Evolutionary conservation across 92 coral and sea anemone genomes (phyloP).

Genomic region (Epizoanthus fatuus): DNA sequence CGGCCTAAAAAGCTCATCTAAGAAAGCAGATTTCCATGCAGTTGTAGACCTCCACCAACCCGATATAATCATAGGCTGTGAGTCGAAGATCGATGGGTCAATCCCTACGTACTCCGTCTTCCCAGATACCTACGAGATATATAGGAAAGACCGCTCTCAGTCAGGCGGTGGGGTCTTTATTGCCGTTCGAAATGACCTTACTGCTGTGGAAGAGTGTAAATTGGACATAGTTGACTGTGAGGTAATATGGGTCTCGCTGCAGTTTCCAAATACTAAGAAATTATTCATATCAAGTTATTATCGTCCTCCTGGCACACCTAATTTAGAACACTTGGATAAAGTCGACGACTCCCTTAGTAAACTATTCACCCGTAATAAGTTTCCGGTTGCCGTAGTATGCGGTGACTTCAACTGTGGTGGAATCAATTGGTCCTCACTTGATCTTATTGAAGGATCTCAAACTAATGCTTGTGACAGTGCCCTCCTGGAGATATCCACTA

Average conservation of each 20-base stretch:
- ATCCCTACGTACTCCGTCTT: slow-evolving; percentile 21
- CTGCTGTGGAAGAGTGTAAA: slow-evolving; percentile 2
- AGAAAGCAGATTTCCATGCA: not conserved
- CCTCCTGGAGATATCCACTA: too few relatives aligned
- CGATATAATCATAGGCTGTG: not conserved
- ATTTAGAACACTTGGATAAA: too few relatives aligned
- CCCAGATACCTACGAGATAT: slow-evolving; percentile 16
- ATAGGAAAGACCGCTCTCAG: slow-evolving; percentile 16
- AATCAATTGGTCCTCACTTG: too few relatives aligned
- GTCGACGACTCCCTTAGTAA: too few relatives aligned
- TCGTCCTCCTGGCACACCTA: not conserved
- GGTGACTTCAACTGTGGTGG: too few relatives aligned
- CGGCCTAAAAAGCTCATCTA: not conserved
- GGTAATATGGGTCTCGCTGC: slow-evolving; percentile 11
- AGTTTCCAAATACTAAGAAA: slow-evolving; percentile 23
- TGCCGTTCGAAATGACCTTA: slow-evolving; percentile 32
- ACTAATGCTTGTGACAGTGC: too few relatives aligned
- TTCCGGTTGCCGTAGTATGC: too few relatives aligned
- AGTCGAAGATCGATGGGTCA: not conserved
- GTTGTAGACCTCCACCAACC: slow-evolving; percentile 6
- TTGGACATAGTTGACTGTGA: slow-evolving; percentile 6
- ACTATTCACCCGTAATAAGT: too few relatives aligned
- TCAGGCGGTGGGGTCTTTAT: slow-evolving; percentile 37
- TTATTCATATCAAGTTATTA: slow-evolving; percentile 12
- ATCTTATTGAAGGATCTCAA: too few relatives aligned